Evolutionary conservation across 92 coral and sea anemone genomes (phyloP), one percentile per base, ranked within the genome.

Genomic region (Bergia puertoricense): DNA sequence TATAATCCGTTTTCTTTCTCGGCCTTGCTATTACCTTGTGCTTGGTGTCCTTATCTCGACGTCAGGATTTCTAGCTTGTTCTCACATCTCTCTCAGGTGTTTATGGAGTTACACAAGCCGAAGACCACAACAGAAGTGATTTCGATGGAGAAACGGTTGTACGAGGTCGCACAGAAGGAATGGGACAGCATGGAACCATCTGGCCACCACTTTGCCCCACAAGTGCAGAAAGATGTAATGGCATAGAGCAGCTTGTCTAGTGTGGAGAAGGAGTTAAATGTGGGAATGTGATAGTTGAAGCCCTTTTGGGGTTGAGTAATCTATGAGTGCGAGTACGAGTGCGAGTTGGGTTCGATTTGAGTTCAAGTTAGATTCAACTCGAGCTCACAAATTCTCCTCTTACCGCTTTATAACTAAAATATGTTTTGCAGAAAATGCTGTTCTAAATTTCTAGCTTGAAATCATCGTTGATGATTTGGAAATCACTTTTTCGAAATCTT

Each of bases 211-310:
- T 94, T 95, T 56, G 92, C 99, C 16, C 94, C 89, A 56, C 99
- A 97, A 89, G 91, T 95, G n/a, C 98, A 95, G 79, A 97, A 95
- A 86, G 99, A 97, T 79, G 99, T 97, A 89, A 85, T 97, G 39
- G 8, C 22, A 14, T n/a, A 46, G 36, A 11, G 3, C 2, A 44
- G 10, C 40, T 6, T 7, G 2, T 73, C 77, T 73, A 14, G 11
- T 39, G 36, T 62, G n/a, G 30, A 0, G n/a, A 16, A 62, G 30
- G 30, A 30, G 30, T 15, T 18, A 62, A 16, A 18, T 2, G 23
- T 62, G 23, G 23, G 16, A 1, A 1, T 18, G 69, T 3, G 8
- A 62, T 5, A 18, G 7, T 62, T 0, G 8, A 6, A 1, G 7
- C 0, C 11, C 9, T 48, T 48, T 1, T 48, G 13, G 9, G 54